Conservation (phyloP, 2,888 invertebrate genomes). For the Drosophila phalerata region DNA sequence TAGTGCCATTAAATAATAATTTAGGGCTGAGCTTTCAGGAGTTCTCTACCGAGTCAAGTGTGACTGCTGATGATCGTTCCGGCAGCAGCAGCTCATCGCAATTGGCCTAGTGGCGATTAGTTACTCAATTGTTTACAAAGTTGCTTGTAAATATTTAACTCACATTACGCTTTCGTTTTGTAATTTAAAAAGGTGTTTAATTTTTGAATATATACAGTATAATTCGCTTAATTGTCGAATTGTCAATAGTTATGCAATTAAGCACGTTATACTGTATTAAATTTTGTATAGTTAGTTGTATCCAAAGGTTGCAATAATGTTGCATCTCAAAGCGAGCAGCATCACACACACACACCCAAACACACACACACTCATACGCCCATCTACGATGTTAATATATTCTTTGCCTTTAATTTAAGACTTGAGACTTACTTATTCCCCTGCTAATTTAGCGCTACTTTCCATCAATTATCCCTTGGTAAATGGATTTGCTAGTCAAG, state of each 20-base stretch:
- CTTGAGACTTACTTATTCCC: conserved; percentile 28
- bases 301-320: conserved; percentile 78
- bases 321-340: conserved; percentile 74
- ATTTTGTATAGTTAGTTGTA: conserved; percentile 75
- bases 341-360: conserved; percentile 60
- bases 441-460: conserved; percentile 45
- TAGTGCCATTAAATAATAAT: conserved; percentile 74
- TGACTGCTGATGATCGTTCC: conserved; percentile 58
- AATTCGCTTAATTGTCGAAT: not conserved
- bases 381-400: conserved; percentile 21
- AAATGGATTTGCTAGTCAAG: conserved; percentile 78
- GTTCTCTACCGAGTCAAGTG: conserved; percentile 48
- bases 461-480: conserved; percentile 48
- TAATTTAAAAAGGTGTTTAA: conserved; percentile 49
- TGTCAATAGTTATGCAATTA: not conserved
- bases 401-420: conserved; percentile 28
- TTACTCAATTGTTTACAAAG: conserved; percentile 26
- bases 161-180: conserved; percentile 53
- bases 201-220: conserved; percentile 47
- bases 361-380: conserved; percentile 25
- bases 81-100: conserved; percentile 70
- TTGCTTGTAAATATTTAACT: conserved; percentile 45
- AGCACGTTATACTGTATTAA: not conserved
- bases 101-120: conserved; percentile 56
- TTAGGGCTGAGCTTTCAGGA: conserved; percentile 69